Percentiles rank a stretch among this genome's conserved stretches.
These are phyloP conservation scores for Axis porcinus DNA, from an alignment of 2,113 vertebrate genomes.

Conservation along the genomic window DNA sequence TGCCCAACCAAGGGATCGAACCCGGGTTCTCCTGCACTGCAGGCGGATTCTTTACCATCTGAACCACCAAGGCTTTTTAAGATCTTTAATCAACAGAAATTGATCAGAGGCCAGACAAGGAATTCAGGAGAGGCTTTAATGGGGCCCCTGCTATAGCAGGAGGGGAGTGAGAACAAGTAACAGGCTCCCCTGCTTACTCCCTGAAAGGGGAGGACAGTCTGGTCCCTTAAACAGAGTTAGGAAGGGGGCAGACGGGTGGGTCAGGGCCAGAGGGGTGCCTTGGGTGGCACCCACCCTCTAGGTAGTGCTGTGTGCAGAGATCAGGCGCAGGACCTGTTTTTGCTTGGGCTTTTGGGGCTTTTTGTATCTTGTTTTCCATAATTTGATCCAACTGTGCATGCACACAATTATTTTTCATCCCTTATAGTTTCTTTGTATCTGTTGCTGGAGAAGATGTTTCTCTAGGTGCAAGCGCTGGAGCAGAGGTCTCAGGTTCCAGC, in stretches of 20 bases:
- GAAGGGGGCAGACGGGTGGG: neutral
- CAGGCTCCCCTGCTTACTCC: neutral
- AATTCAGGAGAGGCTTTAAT: neutral
- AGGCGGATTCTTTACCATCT: neutral
- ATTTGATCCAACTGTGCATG: neutral
- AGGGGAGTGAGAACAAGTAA: neutral
- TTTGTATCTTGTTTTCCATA: neutral
- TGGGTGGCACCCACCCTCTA: neutral
- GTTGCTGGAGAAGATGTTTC: neutral
- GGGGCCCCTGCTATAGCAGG: neutral
- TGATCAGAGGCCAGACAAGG: neutral
- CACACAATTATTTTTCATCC: neutral
- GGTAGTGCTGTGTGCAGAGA: too few relatives aligned
- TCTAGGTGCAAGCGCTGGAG: neutral
- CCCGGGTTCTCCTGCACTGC: neutral
- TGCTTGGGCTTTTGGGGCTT: neutral
- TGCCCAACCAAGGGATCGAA: neutral
- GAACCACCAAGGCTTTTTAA: neutral
- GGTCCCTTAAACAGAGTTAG: neutral
- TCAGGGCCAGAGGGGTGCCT: neutral
- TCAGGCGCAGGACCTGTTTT: neutral
- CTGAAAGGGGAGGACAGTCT: neutral
- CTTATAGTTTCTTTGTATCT: neutral
- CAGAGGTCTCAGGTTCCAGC: neutral
- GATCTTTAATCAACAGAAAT: neutral